Conservation (phyloP, 35 echinoderm and acorn worm species). For the Stichopus chloronotus region DNA sequence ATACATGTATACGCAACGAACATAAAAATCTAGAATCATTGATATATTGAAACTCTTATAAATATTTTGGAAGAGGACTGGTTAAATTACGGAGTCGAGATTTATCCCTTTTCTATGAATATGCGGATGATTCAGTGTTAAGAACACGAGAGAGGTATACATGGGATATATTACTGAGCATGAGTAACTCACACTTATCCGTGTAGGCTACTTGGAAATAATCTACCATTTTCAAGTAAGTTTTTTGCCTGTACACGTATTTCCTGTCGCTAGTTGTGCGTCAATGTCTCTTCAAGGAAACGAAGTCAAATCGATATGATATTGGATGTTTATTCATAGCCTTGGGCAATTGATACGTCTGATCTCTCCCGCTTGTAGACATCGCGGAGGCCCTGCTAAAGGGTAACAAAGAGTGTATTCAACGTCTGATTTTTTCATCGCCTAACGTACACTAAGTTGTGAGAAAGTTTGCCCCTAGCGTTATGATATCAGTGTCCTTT, state of each 20-base stretch:
- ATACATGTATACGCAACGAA: too few species aligned
- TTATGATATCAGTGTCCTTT: too few species aligned
- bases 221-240: background rate
- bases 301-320: background rate
- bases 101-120: too few species aligned
- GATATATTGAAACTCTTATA: too few species aligned
- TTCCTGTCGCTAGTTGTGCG: background rate
- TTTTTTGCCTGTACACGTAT: background rate
- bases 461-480: too few species aligned
- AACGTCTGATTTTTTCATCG: too few species aligned
- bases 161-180: too few species aligned
- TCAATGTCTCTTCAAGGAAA: background rate
- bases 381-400: background rate
- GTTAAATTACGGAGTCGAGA: too few species aligned
- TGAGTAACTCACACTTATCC: background rate
- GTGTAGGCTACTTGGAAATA: background rate
- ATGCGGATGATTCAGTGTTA: background rate
- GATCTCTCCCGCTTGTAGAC: background rate
- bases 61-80: too few species aligned
- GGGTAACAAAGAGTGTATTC: too few species aligned
- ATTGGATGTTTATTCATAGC: background rate
- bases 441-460: too few species aligned
- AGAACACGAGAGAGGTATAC: background rate
- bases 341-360: background rate
- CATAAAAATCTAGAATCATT: too few species aligned